A percentile compares a stretch with the other conserved stretches of the same genome.
Evolutionary conservation across 2,113 vertebrate species (phyloP).

Genomic region (Microcebus murinus): DNA sequence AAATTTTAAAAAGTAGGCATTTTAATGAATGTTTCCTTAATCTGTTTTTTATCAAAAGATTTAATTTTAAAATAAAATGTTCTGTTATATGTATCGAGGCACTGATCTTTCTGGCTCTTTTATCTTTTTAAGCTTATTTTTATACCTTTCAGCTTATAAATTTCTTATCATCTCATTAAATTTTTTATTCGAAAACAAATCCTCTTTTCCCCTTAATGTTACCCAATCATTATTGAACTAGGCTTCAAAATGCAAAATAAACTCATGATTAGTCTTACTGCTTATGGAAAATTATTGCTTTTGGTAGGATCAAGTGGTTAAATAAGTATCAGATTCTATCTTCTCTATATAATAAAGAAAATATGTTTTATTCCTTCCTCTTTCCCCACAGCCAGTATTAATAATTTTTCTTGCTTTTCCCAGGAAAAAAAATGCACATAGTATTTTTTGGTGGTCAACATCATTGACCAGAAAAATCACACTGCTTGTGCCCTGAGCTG

Average conservation of each 20-base stretch:
- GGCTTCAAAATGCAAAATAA: conserved; percentile 11
- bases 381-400: neutral
- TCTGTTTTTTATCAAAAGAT: neutral
- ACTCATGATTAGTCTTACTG: neutral
- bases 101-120: conserved; percentile 3
- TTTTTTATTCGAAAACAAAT: conserved; percentile 44
- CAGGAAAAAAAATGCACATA: neutral
- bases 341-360: neutral
- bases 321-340: neutral
- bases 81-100: neutral
- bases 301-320: neutral
- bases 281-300: conserved; percentile 12
- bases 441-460: neutral
- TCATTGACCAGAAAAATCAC: neutral
- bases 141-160: conserved; percentile 39
- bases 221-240: neutral
- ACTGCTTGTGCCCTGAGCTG: neutral
- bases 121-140: conserved; percentile 40
- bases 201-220: neutral
- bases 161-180: conserved; percentile 16
- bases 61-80: conserved; percentile 6
- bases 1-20: neutral
- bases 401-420: neutral
- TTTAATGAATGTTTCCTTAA: conserved; percentile 12
- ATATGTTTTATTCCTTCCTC: neutral